Evolutionary conservation across 2,888 invertebrate genomes (phyloP).

Genomic region (Villa cingulata): DNA sequence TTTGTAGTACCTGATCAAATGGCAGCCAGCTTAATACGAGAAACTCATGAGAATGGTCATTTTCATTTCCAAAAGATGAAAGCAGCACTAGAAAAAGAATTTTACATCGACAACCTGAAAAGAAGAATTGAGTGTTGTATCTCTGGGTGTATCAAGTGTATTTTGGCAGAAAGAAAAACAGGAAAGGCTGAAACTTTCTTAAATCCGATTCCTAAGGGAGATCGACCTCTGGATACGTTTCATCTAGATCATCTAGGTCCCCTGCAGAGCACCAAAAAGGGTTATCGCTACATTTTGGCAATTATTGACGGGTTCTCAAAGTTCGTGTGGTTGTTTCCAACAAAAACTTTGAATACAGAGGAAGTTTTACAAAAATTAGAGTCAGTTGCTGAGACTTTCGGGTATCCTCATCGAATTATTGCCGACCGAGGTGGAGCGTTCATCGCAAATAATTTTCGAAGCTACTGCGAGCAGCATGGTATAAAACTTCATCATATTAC

Average conservation of each 20-base stretch:
- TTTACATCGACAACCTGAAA: neutral
- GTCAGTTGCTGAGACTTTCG: constrained; percentile 9
- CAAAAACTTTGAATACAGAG: constrained; percentile 9
- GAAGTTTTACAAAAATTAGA: constrained; percentile 12
- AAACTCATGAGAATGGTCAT: constrained; percentile 1
- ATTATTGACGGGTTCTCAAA: constrained; percentile 25
- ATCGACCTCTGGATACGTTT: constrained; percentile 20
- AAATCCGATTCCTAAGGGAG: constrained; percentile 23
- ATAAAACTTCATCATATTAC: constrained; percentile 9
- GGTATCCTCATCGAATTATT: constrained; percentile 9
- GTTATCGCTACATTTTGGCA: constrained; percentile 24
- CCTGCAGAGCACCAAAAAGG: constrained; percentile 14
- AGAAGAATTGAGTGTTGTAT: neutral
- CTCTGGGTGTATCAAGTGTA: constrained; percentile 7
- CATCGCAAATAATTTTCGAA: constrained; percentile 8
- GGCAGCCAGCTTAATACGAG: neutral
- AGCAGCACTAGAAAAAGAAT: neutral
- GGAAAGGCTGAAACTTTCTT: constrained; percentile 26
- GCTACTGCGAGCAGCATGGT: constrained; percentile 8
- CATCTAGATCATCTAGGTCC: constrained; percentile 28
- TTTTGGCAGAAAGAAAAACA: constrained; percentile 15
- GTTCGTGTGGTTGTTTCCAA: constrained; percentile 14
- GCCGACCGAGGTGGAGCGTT: constrained; percentile 12
- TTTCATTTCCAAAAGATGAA: constrained; percentile 2
- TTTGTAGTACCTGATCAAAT: constrained; percentile 7